These are phyloP conservation scores for Yponomeuta sedellus DNA, from an alignment of 2,888 invertebrate species.

Conservation along the genomic window DNA sequence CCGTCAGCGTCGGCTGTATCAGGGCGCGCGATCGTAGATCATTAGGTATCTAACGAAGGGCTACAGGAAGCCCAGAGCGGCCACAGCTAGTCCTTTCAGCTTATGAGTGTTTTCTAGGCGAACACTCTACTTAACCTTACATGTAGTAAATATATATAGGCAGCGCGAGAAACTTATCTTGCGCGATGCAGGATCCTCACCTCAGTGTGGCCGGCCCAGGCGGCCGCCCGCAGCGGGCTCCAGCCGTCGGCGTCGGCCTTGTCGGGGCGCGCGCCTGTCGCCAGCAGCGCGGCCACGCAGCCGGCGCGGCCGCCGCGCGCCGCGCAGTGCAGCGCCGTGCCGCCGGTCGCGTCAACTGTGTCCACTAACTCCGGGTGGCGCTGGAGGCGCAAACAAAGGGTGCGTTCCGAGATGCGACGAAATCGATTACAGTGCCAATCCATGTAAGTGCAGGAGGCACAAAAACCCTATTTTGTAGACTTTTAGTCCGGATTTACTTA, in stretches of 20 bases:
- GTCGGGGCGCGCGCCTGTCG: constrained; percentile 77
- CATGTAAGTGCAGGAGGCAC: too few relatives aligned
- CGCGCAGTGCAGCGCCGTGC: constrained; percentile 91
- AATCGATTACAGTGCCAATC: too few relatives aligned
- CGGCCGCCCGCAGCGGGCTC: constrained; percentile 93
- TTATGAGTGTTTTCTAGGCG: too few relatives aligned
- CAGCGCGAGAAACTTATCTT: not conserved
- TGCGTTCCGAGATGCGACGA: too few relatives aligned
- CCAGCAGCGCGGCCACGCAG: constrained; percentile 79
- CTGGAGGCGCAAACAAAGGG: constrained; percentile 55
- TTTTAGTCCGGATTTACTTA: too few relatives aligned
- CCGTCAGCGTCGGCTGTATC: constrained; percentile 90
- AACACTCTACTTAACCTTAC: too few relatives aligned
- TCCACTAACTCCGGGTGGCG: constrained; percentile 77
- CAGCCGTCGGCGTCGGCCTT: constrained; percentile 91
- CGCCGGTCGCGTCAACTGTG: constrained; percentile 84
- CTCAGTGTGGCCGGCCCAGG: constrained; percentile 38
- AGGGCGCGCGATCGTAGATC: constrained; percentile 83
- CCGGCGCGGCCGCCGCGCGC: constrained; percentile 89
- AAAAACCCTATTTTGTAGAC: too few relatives aligned
- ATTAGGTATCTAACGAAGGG: too few relatives aligned
- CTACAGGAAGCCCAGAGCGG: too few relatives aligned
- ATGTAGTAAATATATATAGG: not conserved
- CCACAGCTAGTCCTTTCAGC: too few relatives aligned
- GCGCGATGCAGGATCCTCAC: too few relatives aligned